Evolutionary conservation across 1,140 invertebrate species (phyloP).

Genomic region (Heliconius eleuchia): DNA sequence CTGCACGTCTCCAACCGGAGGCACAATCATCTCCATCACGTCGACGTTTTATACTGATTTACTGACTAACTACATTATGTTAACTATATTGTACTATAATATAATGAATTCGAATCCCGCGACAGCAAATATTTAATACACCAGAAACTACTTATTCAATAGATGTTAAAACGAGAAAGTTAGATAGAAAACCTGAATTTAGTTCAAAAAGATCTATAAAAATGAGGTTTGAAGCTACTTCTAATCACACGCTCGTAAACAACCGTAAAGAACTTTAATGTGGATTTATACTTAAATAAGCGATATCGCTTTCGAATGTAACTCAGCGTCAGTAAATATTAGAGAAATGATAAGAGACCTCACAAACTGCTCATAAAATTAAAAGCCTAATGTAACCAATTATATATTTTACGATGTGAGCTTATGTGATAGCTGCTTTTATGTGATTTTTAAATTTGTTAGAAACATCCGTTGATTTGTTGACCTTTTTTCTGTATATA

Average conservation of each 20-base stretch:
- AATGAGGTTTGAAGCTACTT: not conserved
- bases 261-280: not conserved
- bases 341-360: slow-evolving; percentile 1
- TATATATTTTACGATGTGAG: slow-evolving; percentile 9
- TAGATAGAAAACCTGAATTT: not conserved
- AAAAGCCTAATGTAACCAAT: slow-evolving; percentile 9
- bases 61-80: not conserved
- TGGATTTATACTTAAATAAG: not conserved
- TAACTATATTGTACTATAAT: not conserved
- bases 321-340: not conserved
- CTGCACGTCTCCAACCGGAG: not conserved
- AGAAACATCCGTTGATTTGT: not conserved
- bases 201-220: not conserved
- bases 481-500: not conserved
- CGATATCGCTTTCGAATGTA: not conserved
- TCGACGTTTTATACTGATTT: not conserved
- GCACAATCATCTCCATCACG: not conserved
- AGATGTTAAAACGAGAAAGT: not conserved
- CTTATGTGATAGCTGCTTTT: not conserved
- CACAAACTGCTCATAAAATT: slow-evolving; percentile 12
- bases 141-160: too few species aligned
- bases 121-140: too few species aligned
- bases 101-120: too few species aligned
- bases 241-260: not conserved
- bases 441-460: not conserved